A percentile compares a stretch with the other conserved stretches of the same genome.
phyloP scores from a whole-genome alignment of 2,888 invertebrate species.

The Cosmorhoe ocellata region DNA sequence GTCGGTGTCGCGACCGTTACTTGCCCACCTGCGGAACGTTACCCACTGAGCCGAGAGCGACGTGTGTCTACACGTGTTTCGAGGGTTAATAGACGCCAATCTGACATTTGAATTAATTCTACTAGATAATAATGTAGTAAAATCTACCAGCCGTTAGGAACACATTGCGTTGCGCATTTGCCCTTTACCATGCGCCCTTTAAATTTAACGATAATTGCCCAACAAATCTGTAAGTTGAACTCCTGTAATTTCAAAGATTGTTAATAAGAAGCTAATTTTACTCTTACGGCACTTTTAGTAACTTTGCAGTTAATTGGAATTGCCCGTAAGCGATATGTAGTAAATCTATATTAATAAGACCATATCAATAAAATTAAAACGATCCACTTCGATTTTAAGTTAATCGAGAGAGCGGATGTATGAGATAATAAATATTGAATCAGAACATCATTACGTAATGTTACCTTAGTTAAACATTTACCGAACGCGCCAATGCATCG shows the following conservation, averaged over 20 bases:
- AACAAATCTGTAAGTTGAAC: constrained; percentile 16
- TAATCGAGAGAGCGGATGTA: constrained; percentile 24
- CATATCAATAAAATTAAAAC: constrained; percentile 7
- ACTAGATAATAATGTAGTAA: no score
- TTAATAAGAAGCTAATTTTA: constrained; percentile 14
- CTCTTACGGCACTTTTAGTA: constrained; percentile 5
- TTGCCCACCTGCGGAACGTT: constrained; percentile 73
- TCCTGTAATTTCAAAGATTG: constrained; percentile 9
- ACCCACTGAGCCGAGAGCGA: constrained; percentile 77
- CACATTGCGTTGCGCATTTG: constrained; percentile 28
- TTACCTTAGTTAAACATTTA: constrained; percentile 63
- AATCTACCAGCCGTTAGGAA: constrained; percentile 10
- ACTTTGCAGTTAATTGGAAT: constrained; percentile 1
- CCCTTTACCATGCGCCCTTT: constrained; percentile 15
- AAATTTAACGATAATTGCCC: constrained; percentile 17
- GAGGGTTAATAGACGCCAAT: constrained; percentile 45
- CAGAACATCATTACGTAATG: constrained; percentile 36
- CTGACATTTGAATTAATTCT: constrained; percentile 34
- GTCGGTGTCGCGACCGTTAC: constrained; percentile 67
- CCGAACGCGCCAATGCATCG: constrained; percentile 65
- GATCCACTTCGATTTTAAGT: constrained; percentile 3
- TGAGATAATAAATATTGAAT: constrained; percentile 19
- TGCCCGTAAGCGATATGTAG: not conserved
- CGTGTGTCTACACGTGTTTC: constrained; percentile 57
- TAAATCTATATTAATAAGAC: not conserved